Conservation (phyloP, 2,113 vertebrate genomes). For the Cathartes aura region DNA sequence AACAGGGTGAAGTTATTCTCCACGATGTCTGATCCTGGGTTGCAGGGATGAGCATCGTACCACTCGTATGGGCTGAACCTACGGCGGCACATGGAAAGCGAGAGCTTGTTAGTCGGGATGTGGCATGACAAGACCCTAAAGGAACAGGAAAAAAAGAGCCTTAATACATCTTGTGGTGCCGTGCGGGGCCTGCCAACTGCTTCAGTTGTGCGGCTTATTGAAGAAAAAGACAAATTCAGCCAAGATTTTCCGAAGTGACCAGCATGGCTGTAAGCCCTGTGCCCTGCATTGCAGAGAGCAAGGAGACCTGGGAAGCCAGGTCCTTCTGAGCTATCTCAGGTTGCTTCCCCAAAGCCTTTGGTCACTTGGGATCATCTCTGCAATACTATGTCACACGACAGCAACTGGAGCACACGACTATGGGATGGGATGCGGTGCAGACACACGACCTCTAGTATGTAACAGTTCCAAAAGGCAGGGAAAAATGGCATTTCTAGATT, state of each 20-base stretch:
- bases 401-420: accelerated
- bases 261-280: accelerated
- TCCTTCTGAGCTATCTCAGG: neutral
- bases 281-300: neutral
- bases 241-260: neutral
- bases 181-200: neutral
- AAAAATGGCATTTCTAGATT: neutral
- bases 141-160: neutral
- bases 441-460: accelerated
- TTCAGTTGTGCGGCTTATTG: neutral
- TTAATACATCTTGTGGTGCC: neutral
- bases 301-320: neutral
- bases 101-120: neutral
- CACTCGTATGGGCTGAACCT: slow-evolving; percentile 99
- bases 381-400: accelerated
- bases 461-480: accelerated
- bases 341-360: neutral
- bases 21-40: slow-evolving; percentile 93
- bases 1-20: slow-evolving; percentile 98
- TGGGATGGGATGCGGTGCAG: neutral
- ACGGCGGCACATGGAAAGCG: neutral
- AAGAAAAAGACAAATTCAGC: neutral
- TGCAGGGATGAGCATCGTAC: slow-evolving; percentile 97
- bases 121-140: no score
- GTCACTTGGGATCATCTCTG: neutral